Evolutionary conservation across 2,888 invertebrate genomes (phyloP), one percentile per base, ranked within the genome.

Genomic region (Caenorhabditis virilis): DNA sequence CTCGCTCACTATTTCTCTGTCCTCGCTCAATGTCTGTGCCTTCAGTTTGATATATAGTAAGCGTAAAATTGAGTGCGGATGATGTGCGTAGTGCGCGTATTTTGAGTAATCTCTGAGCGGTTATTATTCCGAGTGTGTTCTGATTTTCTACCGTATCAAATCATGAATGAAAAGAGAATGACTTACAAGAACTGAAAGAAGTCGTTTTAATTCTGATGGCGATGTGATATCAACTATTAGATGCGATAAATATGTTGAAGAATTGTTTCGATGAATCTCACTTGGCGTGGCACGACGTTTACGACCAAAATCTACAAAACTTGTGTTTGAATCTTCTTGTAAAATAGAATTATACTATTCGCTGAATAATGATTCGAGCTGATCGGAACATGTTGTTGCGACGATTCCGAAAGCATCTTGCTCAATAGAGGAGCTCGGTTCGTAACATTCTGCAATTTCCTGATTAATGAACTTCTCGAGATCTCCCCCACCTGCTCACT

Each of bases 151-250:
- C n/a, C n/a, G n/a, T n/a, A n/a, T n/a, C n/a, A n/a, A n/a, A n/a
- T n/a, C n/a, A n/a, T n/a, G 36, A 7, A 16, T 36, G 36, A 15
- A 5, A 16, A 36, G 36, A n/a, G 36, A 4, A 16, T n/a, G n/a
- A 58, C 65, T 39, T 16, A 66, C 69, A 38, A 69, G 39, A 43
- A 69, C 23, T 11, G 55, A 42, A 0, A 69, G 51, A 15, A 69
- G 57, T 23, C 62, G 38, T 23, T 69, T 69, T 26, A 69, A 54
- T 38, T 69, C 65, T 11, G 42, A 22, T 16, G 39, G 48, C 2
- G 59, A 62, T 4, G 52, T 26, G 13, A 69, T 45, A 18, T 69
- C 69, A 11, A 69, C 62, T 15, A 69, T 63, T 13, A 69, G 36
- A 51, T 69, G 63, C 2, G 63, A 63, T 4, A 57, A 35, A n/a